phyloP scores from a whole-genome alignment of 2,888 invertebrate genomes.

The Emmelina monodactyla region DNA sequence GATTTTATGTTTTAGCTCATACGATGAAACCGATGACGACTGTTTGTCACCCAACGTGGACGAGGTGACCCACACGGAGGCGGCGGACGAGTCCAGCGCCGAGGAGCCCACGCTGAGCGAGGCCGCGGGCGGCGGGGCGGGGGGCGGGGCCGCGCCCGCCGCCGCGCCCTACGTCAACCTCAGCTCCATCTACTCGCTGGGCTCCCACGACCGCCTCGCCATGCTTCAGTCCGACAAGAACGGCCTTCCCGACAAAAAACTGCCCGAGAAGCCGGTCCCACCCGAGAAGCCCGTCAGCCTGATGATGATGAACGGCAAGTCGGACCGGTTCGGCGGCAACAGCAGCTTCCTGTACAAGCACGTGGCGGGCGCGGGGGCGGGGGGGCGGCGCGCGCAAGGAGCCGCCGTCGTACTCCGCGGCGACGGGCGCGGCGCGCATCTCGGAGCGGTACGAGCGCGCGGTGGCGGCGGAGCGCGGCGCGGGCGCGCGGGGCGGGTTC shows the following conservation, averaged over 20 bases:
- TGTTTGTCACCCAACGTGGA: constrained; percentile 73
- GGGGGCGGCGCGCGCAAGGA: constrained; percentile 39
- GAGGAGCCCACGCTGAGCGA: constrained; percentile 54
- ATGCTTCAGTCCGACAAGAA: constrained; percentile 24
- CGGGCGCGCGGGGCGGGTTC: constrained; percentile 52
- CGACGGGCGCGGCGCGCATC: constrained; percentile 36
- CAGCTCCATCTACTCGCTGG: constrained; percentile 54
- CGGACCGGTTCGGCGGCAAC: constrained; percentile 51
- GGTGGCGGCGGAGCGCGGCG: no score
- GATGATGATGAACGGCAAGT: constrained; percentile 57
- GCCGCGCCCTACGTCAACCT: constrained; percentile 45
- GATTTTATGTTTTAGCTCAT: constrained; percentile 61
- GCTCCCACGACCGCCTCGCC: constrained; percentile 34
- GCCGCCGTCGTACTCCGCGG: constrained; percentile 48
- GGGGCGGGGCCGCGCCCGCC: constrained; percentile 16
- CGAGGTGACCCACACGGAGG: constrained; percentile 62
- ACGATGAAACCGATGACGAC: constrained; percentile 75
- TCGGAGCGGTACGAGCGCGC: constrained; percentile 59
- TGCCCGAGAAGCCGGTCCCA: constrained; percentile 48
- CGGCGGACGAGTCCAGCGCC: constrained; percentile 52
- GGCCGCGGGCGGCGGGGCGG: constrained; percentile 21
- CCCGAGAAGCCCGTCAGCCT: constrained; percentile 58
- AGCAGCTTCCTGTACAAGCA: constrained; percentile 59
- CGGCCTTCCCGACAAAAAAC: constrained; percentile 35
- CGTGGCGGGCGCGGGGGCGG: constrained; percentile 34